Evolutionary conservation across 1,140 invertebrate species (phyloP).

Genomic region (Anastatus disparis): DNA sequence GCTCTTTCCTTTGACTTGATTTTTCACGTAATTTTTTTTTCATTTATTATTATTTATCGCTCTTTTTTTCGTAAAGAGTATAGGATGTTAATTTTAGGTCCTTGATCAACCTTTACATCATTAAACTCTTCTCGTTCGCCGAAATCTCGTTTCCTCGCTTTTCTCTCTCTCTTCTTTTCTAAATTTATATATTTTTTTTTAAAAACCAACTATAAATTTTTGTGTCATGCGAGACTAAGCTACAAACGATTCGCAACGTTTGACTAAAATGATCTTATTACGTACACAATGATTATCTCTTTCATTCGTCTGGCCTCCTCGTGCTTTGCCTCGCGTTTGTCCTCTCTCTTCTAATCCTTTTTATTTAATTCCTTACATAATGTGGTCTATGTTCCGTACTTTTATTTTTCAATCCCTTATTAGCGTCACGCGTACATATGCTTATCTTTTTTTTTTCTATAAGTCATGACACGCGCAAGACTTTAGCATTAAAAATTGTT

Average conservation of each 20-base stretch:
- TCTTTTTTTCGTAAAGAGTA: conserved; percentile 18
- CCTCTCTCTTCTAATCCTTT: no score
- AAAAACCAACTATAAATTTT: conserved; percentile 19
- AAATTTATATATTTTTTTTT: background rate
- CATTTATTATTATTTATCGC: conserved; percentile 11
- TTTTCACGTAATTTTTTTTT: conserved; percentile 22
- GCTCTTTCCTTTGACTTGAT: background rate
- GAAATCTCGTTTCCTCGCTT: background rate
- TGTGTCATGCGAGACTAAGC: background rate
- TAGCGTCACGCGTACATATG: no score
- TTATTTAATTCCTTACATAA: no score
- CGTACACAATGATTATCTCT: no score
- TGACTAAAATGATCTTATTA: no score
- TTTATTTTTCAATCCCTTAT: no score
- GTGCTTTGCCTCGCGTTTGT: no score
- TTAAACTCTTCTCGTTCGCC: background rate
- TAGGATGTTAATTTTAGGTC: conserved; percentile 51
- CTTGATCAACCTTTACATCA: conserved; percentile 39
- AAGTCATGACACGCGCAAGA: no score
- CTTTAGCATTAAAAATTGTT: no score
- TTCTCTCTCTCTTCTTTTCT: background rate
- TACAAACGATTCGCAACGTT: background rate
- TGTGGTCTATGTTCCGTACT: no score
- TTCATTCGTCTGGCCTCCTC: no score
- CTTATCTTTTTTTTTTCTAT: no score